Evolutionary conservation across 2,113 vertebrate genomes (phyloP).

Genomic region (Eleginops maclovinus): DNA sequence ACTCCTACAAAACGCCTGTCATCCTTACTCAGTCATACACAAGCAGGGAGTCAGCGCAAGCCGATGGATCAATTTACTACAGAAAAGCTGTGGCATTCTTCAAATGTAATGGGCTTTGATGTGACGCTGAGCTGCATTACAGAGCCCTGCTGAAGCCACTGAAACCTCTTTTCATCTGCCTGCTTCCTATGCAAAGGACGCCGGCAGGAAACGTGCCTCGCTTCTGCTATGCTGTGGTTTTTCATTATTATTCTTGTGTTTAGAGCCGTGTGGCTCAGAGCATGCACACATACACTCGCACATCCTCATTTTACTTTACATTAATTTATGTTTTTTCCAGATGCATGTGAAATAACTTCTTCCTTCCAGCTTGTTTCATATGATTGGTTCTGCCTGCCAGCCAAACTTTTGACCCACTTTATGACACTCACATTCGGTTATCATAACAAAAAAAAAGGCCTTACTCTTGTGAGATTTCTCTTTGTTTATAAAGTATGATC

Average conservation of each 20-base stretch:
- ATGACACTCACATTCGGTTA: background rate
- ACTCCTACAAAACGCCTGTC: slow-evolving; percentile 82
- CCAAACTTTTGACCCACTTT: slow-evolving; percentile 6
- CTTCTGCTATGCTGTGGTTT: slow-evolving; percentile 32
- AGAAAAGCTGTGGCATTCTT: slow-evolving; percentile 74
- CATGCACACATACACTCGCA: slow-evolving; percentile 13
- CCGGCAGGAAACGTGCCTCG: slow-evolving; percentile 50
- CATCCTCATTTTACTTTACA: slow-evolving; percentile 1
- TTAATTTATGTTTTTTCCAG: slow-evolving; percentile 8
- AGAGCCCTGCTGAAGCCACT: slow-evolving; percentile 63
- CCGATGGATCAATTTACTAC: slow-evolving; percentile 77
- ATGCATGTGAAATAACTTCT: slow-evolving; percentile 6
- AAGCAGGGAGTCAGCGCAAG: slow-evolving; percentile 65
- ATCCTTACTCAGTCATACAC: slow-evolving; percentile 71
- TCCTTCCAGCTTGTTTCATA: slow-evolving; percentile 15
- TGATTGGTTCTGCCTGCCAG: background rate
- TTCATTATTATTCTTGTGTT: background rate
- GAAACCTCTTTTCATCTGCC: slow-evolving; percentile 74
- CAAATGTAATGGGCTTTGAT: slow-evolving; percentile 81
- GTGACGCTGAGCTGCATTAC: slow-evolving; percentile 79
- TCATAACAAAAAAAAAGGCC: background rate
- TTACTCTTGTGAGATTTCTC: background rate
- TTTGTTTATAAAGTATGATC: background rate
- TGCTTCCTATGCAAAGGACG: slow-evolving; percentile 69
- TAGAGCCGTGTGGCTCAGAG: slow-evolving; percentile 5